Evolutionary conservation across 2,797 vertebrate genomes (phyloP).

Genomic region (Tadarida brasiliensis): DNA sequence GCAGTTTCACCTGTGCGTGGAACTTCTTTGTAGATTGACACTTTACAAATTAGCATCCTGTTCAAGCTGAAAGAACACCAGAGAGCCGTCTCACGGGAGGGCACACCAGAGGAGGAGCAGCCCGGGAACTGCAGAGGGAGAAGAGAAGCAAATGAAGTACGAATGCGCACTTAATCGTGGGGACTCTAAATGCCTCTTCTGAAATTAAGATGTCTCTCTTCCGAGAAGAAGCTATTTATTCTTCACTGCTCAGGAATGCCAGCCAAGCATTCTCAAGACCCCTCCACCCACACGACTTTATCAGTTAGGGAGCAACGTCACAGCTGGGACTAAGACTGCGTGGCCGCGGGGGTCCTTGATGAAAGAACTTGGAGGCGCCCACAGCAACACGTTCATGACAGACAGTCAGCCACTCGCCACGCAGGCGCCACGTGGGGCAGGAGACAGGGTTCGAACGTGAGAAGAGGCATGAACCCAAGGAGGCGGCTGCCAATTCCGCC

Average conservation of each 20-base stretch:
- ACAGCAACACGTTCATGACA: background rate
- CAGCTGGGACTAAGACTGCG: background rate
- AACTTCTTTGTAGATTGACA: conserved; percentile 28
- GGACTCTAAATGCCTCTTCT: background rate
- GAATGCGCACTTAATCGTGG: background rate
- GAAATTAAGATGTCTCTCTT: fast-evolving
- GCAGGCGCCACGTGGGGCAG: background rate
- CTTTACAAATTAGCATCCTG: conserved; percentile 56
- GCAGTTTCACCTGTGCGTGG: conserved; percentile 27
- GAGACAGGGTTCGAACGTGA: background rate
- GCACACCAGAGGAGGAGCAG: background rate
- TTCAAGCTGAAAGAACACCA: conserved; percentile 27
- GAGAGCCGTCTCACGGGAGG: background rate
- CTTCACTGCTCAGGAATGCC: background rate
- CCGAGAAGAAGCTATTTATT: background rate
- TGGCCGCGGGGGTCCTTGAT: background rate
- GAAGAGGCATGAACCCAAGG: background rate
- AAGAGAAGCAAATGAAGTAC: background rate
- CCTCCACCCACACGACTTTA: background rate
- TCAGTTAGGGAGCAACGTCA: background rate
- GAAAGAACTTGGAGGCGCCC: background rate
- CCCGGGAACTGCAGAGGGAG: background rate
- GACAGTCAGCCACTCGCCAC: background rate
- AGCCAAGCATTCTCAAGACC: background rate
- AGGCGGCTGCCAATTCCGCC: background rate